These are phyloP conservation scores for Zalophus californianus DNA, from an alignment of 2,797 vertebrate genomes.

Conservation along the genomic window DNA sequence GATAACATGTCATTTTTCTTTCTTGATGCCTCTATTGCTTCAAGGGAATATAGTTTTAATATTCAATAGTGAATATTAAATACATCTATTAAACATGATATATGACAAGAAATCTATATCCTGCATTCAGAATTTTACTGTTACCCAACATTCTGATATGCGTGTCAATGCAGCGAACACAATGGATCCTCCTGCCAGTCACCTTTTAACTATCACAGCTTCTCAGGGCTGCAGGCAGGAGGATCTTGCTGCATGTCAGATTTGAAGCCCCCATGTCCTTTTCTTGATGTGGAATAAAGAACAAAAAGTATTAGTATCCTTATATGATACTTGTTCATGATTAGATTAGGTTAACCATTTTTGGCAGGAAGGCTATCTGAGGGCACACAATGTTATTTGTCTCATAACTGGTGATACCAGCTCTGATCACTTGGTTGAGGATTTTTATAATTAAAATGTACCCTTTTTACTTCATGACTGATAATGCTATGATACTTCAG, in stretches of 20 bases:
- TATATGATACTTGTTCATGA: neutral
- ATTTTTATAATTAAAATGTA: neutral
- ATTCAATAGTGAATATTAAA: slow-evolving; percentile 82
- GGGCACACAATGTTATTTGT: neutral
- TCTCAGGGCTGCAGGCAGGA: slow-evolving; percentile 41
- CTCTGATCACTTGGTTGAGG: neutral
- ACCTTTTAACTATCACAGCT: slow-evolving; percentile 62
- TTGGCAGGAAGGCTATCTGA: neutral
- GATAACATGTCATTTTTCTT: slow-evolving; percentile 81
- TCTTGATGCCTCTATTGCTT: slow-evolving; percentile 75
- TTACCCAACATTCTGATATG: slow-evolving; percentile 76
- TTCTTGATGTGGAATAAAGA: slow-evolving; percentile 51
- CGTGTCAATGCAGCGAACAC: slow-evolving; percentile 68
- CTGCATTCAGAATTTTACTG: slow-evolving; percentile 69
- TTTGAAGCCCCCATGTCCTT: neutral
- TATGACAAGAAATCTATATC: slow-evolving; percentile 80
- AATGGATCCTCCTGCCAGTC: slow-evolving; percentile 63
- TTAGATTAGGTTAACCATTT: neutral
- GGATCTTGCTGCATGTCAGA: neutral
- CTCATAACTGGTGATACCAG: neutral
- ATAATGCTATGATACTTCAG: neutral
- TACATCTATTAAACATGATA: slow-evolving; percentile 79
- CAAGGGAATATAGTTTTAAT: slow-evolving; percentile 81
- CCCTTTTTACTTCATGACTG: neutral
- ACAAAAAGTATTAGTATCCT: slow-evolving; percentile 3